These are phyloP conservation scores for Psophia crepitans DNA, from an alignment of 2,113 vertebrate genomes.

Conservation along the genomic window DNA sequence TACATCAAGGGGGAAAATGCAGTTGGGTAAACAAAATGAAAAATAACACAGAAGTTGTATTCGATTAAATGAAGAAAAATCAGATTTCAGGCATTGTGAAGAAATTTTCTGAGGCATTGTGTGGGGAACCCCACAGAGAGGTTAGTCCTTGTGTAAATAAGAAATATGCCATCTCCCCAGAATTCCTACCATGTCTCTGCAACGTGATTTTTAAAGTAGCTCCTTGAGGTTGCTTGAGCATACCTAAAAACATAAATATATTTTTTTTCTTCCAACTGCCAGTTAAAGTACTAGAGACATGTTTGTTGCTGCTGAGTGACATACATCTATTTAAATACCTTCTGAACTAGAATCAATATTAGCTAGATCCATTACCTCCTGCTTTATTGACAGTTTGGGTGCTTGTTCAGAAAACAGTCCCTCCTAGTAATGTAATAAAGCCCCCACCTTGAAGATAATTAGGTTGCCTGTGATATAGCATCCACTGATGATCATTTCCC, in stretches of 20 bases:
- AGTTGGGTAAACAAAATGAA: not conserved
- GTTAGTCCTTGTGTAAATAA: not conserved
- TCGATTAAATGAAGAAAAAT: not conserved
- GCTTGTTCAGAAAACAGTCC: slow-evolving; percentile 55
- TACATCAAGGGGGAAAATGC: not conserved
- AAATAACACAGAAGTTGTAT: not conserved
- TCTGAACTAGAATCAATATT: slow-evolving; percentile 31
- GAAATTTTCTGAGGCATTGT: not conserved
- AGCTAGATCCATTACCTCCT: slow-evolving; percentile 53
- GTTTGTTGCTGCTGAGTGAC: slow-evolving; percentile 5
- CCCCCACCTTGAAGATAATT: slow-evolving; percentile 50
- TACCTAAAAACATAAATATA: not conserved
- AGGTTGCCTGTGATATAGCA: slow-evolving; percentile 39
- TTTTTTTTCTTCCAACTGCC: not conserved
- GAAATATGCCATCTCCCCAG: not conserved
- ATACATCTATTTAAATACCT: slow-evolving; percentile 6
- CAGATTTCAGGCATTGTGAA: not conserved
- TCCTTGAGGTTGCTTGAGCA: not conserved
- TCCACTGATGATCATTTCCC: slow-evolving; percentile 35
- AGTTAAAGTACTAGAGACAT: not conserved
- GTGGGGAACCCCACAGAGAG: not conserved
- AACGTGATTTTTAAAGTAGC: not conserved
- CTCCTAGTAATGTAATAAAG: slow-evolving; percentile 53
- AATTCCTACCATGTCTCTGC: not conserved
- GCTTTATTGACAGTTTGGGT: slow-evolving; percentile 43